Conservation (phyloP, 2,797 vertebrate genomes). For the Parotocinclus haroldoi region DNA sequence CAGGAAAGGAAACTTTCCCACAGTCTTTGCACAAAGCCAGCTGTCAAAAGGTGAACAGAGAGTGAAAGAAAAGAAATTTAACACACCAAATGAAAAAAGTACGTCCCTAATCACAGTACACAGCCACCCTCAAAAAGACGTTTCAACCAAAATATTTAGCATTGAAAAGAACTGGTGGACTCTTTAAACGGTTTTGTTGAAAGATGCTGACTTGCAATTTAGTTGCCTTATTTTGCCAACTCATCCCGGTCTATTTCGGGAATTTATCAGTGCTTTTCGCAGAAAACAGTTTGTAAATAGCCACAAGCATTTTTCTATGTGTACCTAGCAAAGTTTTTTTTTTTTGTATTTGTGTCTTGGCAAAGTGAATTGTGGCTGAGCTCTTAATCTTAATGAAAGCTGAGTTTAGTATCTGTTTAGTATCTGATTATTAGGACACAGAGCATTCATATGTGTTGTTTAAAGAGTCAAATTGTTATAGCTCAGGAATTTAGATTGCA, state of each 20-base stretch:
- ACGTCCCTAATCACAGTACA: slow-evolving; percentile 39
- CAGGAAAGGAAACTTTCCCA: slow-evolving; percentile 77
- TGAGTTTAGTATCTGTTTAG: slow-evolving; percentile 1
- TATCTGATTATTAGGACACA: slow-evolving; percentile 21
- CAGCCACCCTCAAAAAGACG: slow-evolving; percentile 30
- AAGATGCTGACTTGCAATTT: slow-evolving; percentile 26
- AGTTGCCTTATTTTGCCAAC: slow-evolving; percentile 1
- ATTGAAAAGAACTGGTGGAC: slow-evolving; percentile 21
- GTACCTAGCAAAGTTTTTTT: slow-evolving; percentile 13
- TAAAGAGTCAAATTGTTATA: slow-evolving; percentile 8
- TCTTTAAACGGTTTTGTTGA: slow-evolving; percentile 24
- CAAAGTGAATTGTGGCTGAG: background rate
- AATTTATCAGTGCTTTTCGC: background rate
- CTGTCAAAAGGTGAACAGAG: slow-evolving; percentile 75
- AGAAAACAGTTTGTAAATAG: slow-evolving; percentile 19
- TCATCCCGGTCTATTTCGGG: slow-evolving; percentile 1
- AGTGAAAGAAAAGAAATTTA: slow-evolving; percentile 72
- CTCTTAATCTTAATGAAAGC: slow-evolving; percentile 17
- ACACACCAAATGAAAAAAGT: slow-evolving; percentile 62
- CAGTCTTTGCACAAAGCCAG: slow-evolving; percentile 76
- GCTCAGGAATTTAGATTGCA: slow-evolving; percentile 8
- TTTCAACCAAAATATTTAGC: slow-evolving; percentile 39
- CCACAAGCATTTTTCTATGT: slow-evolving; percentile 5
- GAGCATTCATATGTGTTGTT: slow-evolving; percentile 17
- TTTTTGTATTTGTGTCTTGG: slow-evolving; percentile 22